Evolutionary conservation across 2,888 invertebrate genomes (phyloP).

Genomic region (Crioceris asparagi): DNA sequence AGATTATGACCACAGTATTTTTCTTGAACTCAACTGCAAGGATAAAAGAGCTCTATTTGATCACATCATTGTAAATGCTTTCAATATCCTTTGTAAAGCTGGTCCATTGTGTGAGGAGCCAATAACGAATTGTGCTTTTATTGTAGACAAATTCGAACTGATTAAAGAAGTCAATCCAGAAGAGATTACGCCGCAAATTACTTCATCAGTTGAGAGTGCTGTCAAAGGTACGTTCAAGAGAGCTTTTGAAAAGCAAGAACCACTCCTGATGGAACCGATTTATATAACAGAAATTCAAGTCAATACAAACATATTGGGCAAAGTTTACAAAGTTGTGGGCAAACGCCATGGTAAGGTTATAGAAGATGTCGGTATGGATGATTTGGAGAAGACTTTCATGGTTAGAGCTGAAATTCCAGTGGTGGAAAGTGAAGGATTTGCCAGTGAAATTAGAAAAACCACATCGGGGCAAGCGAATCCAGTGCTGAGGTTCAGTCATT

Average conservation of each 20-base stretch:
- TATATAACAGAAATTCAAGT: conserved; percentile 41
- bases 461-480: conserved; percentile 95
- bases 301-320: conserved; percentile 40
- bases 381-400: conserved; percentile 83
- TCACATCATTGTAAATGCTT: conserved; percentile 74
- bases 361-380: conserved; percentile 73
- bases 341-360: conserved; percentile 80
- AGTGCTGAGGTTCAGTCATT: conserved; percentile 84
- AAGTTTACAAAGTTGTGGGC: conserved; percentile 82
- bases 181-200: conserved; percentile 31
- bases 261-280: conserved; percentile 91
- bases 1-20: conserved; percentile 52
- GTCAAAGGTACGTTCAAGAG: conserved; percentile 59
- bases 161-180: conserved; percentile 35
- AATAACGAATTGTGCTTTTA: conserved; percentile 88
- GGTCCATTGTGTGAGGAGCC: conserved; percentile 97
- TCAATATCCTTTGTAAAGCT: conserved; percentile 69
- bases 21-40: conserved; percentile 34
- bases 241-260: conserved; percentile 81
- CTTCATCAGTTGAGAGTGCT: conserved; percentile 22
- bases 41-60: conserved; percentile 56
- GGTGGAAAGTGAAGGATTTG: conserved; percentile 92
- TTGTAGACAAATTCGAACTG: conserved; percentile 70
- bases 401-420: conserved; percentile 88
- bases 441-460: conserved; percentile 85